Evolutionary conservation across 1,140 invertebrate genomes (phyloP).

Genomic region (Ceratoteleas bidentatus): DNA sequence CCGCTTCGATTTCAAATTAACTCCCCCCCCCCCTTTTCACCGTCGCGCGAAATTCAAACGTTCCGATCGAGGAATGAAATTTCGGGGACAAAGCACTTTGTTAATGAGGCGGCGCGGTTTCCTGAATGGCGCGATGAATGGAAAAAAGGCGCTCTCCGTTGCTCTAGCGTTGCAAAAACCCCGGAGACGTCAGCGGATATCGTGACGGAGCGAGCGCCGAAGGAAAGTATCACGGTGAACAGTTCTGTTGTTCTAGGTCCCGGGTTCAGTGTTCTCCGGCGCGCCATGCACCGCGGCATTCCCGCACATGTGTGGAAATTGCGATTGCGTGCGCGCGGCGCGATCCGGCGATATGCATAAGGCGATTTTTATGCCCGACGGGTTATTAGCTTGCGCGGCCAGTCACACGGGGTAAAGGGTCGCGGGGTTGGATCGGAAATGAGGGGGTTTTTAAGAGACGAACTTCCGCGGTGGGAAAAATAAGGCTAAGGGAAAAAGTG

Average conservation of each 20-base stretch:
- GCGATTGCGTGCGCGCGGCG: slow-evolving; percentile 62
- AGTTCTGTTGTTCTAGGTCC: slow-evolving; percentile 75
- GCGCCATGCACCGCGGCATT: slow-evolving; percentile 64
- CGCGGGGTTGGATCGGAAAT: slow-evolving; percentile 16
- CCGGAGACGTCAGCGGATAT: slow-evolving; percentile 60
- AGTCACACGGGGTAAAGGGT: slow-evolving; percentile 17
- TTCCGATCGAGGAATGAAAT: slow-evolving; percentile 17
- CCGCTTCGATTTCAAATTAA: slow-evolving; percentile 41
- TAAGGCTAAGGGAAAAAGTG: no score
- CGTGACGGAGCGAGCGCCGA: slow-evolving; percentile 59
- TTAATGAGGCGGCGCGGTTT: slow-evolving; percentile 36
- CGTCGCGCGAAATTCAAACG: neutral
- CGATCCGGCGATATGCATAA: slow-evolving; percentile 66
- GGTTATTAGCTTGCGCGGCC: slow-evolving; percentile 42
- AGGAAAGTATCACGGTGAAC: slow-evolving; percentile 76
- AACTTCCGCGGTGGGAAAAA: no score
- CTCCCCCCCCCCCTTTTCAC: neutral
- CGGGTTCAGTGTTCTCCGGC: slow-evolving; percentile 60
- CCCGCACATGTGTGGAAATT: slow-evolving; percentile 61
- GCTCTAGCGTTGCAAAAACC: slow-evolving; percentile 53
- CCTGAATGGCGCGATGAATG: slow-evolving; percentile 52
- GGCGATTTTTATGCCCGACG: slow-evolving; percentile 55
- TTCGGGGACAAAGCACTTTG: slow-evolving; percentile 25
- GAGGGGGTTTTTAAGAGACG: neutral
- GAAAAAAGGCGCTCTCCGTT: slow-evolving; percentile 46